Evolutionary conservation across 2,113 vertebrate species (phyloP), one percentile per base, ranked within the genome.

Genomic region (Cochlearius cochlearius): DNA sequence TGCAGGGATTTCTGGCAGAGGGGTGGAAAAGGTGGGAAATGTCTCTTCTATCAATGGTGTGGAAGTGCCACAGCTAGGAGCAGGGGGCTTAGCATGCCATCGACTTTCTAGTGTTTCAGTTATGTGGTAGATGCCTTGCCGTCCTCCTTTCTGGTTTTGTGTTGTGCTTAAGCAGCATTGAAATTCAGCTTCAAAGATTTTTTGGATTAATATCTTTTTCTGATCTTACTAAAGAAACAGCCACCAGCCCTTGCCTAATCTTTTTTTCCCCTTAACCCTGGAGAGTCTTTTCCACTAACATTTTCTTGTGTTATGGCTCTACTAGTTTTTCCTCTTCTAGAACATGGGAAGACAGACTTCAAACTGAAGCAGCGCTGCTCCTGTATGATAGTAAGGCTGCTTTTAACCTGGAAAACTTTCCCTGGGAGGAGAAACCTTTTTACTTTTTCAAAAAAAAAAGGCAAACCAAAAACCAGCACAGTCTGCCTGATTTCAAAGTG

Each of bases 91-190:
- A 38, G 34, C 39, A 3, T 11, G 68, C 26, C 19, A 4, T 2
- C 0, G 2, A 2, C 20, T 36, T 27, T 5, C 27, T 23, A 7
- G 30, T 29, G 49, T 18, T 75, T 36, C 7, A 0, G 14, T 59
- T 7, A 0, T 15, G 20, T 52, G 78, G 41, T 12, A 36, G 45
- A 2, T 15, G 36, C 36, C 47, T 62, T 32, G 15, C 9, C 25
- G 13, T 50, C 62, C 36, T 93, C 69, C 59, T 34, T n/a, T 52
- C 78, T 87, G 49, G 1, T 6, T 49, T 82, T 58, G 22, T 29
- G 3, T 30, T 75, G 43, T 19, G 5, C 62, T 63, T 64, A 64
- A 56, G 74, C 34, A 74, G 26, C 30, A 12, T 0, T 66, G 47
- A 60, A n/a, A 47, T 53, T 53, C n/a, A 58, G 9, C 15, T 26